A percentile compares a stretch with the other conserved stretches of the same genome.
These are phyloP conservation scores for Carettochelys insculpta DNA, from an alignment of 2,113 vertebrate genomes.

Conservation along the genomic window DNA sequence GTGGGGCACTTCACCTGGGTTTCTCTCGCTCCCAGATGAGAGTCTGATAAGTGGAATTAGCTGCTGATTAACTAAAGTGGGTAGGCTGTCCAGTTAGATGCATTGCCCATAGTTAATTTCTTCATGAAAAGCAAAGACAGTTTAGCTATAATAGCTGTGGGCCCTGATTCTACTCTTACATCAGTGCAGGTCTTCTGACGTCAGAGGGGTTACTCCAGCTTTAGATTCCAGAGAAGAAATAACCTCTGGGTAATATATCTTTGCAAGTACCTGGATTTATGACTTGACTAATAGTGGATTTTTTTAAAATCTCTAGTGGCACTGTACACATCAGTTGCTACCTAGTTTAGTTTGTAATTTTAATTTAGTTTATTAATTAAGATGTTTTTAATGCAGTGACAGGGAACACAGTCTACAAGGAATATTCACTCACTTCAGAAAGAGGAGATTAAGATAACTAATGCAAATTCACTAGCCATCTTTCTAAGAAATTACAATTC, in stretches of 20 bases:
- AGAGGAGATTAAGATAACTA: neutral
- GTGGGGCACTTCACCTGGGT: neutral
- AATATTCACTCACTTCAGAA: neutral
- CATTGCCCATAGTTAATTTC: neutral
- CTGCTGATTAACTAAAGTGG: neutral
- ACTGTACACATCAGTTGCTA: neutral
- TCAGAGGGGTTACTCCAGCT: neutral
- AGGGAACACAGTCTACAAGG: neutral
- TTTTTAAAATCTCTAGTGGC: neutral
- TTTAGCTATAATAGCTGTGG: fast-evolving
- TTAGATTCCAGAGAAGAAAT: neutral
- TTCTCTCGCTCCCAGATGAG: slow-evolving; percentile 2
- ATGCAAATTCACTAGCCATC: neutral
- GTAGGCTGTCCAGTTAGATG: neutral
- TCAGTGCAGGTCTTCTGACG: neutral
- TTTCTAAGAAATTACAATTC: neutral
- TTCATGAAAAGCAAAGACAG: neutral
- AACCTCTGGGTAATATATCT: neutral
- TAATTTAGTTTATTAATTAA: neutral
- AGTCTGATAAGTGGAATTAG: neutral
- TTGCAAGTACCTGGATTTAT: neutral
- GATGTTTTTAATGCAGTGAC: neutral
- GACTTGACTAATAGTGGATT: neutral
- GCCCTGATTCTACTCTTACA: neutral
- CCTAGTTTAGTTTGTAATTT: neutral